phyloP scores from a whole-genome alignment of 2,888 invertebrate genomes.

The Ochropleura plecta region DNA sequence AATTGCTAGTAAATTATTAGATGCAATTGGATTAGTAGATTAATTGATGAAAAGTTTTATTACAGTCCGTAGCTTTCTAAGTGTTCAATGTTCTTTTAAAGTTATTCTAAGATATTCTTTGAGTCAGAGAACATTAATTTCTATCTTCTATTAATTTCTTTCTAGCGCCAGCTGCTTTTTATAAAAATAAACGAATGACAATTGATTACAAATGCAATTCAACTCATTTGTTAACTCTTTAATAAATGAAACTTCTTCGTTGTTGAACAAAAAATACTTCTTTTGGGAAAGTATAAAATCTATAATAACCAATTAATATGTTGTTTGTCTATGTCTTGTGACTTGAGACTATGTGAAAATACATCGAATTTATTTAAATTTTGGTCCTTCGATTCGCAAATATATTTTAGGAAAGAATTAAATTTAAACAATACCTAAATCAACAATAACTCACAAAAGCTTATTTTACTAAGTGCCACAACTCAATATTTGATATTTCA shows the following conservation, averaged over 20 bases:
- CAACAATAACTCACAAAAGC: background rate
- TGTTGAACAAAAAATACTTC: background rate
- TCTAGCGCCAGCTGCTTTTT: conserved; percentile 11
- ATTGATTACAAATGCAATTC: background rate
- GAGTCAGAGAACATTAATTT: conserved; percentile 20
- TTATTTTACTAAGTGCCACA: background rate
- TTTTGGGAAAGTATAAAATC: background rate
- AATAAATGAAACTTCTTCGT: background rate
- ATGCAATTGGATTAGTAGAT: background rate
- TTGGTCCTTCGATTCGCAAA: background rate
- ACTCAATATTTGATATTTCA: background rate
- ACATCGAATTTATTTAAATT: background rate
- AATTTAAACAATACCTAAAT: background rate
- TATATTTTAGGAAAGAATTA: background rate
- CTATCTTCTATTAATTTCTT: background rate
- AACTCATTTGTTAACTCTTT: background rate
- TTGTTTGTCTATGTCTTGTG: background rate
- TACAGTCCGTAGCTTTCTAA: background rate
- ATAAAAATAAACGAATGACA: conserved; percentile 3
- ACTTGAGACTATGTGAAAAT: background rate
- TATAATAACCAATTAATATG: background rate
- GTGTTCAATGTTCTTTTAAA: conserved; percentile 6
- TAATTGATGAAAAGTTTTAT: conserved; percentile 12
- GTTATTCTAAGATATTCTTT: background rate
- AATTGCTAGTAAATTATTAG: background rate